phyloP scores from a whole-genome alignment of 2,113 vertebrate species.

The Halcyon senegalensis region DNA sequence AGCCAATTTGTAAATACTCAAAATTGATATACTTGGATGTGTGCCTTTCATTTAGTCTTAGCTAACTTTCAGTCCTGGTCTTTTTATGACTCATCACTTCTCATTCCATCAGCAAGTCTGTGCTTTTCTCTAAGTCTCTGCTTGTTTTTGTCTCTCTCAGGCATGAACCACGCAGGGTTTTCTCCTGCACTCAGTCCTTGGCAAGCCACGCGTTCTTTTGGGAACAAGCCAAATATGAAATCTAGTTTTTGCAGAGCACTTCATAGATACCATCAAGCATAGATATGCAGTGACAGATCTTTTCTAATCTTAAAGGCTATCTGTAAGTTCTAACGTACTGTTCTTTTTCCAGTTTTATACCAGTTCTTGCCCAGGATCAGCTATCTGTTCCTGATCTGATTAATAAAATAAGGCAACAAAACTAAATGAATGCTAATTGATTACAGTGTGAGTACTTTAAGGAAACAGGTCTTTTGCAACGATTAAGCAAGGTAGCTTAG shows the following conservation, averaged over 20 bases:
- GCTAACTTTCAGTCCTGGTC: background rate
- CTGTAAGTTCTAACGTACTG: background rate
- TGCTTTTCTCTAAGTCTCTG: background rate
- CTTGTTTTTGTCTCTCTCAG: background rate
- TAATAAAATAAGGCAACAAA: background rate
- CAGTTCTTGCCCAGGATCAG: background rate
- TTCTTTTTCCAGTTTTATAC: background rate
- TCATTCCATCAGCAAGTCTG: rapidly evolving
- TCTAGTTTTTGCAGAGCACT: background rate
- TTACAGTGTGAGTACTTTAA: background rate
- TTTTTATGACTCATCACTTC: background rate
- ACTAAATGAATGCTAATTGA: background rate
- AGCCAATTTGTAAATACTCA: background rate
- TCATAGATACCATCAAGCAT: background rate
- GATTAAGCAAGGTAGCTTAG: background rate
- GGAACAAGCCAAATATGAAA: background rate
- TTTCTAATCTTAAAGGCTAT: background rate
- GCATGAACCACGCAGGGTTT: background rate
- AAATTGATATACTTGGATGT: background rate
- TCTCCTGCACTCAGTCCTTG: background rate
- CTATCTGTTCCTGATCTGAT: background rate
- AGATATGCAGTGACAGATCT: background rate
- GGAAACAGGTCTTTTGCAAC: background rate
- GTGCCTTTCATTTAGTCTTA: background rate
- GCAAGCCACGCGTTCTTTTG: background rate